Evolutionary conservation across 2,113 vertebrate species (phyloP), one percentile per base, ranked within the genome.

Genomic region (Siniperca chuatsi): DNA sequence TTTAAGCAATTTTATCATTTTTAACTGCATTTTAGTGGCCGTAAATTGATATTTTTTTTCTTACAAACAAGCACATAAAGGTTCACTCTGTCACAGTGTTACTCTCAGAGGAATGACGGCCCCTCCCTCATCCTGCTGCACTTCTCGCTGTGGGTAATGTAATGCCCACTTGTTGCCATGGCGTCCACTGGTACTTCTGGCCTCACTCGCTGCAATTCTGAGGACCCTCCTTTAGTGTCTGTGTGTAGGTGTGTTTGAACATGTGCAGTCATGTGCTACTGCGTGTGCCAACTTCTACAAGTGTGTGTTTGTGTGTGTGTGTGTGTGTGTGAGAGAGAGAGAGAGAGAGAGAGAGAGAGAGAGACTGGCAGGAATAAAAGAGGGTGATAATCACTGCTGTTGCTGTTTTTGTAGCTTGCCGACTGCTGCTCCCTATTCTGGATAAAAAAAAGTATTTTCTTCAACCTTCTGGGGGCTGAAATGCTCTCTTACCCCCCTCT

Each of bases 141-240:
- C 46, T 61, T 48, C 78, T 77, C 73, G 23, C 68, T 48, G 61
- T 60, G 54, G 72, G 78, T 86, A 82, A 89, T 60, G 81, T 73
- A 81, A 90, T 88, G 83, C 85, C 89, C 92, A 92, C 92, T 93
- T 94, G 93, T 94, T 94, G 89, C 92, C 92, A 94, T 94, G 92
- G 90, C 35, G 70, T 85, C 86, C 61, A 13, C 73, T 83, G 84
- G 72, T 79, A 83, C 87, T 86, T 84, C 73, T 88, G 73, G 85
- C 74, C 79, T 79, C 71, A 48, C 75, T 85, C 33, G 55, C 84
- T 90, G 82, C 55, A 70, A 54, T 86, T 87, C 81, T 84, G 46
- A 84, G 64, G 64, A 67, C 77, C 82, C 62, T 85, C 55, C 46
- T 82, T 74, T 35, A 58, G 57, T 73, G 60, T 82, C 25, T 23